A percentile compares a stretch with the other conserved stretches of the same genome.
phyloP scores from a whole-genome alignment of 2,797 vertebrate species.

The Danio aesculapii region DNA sequence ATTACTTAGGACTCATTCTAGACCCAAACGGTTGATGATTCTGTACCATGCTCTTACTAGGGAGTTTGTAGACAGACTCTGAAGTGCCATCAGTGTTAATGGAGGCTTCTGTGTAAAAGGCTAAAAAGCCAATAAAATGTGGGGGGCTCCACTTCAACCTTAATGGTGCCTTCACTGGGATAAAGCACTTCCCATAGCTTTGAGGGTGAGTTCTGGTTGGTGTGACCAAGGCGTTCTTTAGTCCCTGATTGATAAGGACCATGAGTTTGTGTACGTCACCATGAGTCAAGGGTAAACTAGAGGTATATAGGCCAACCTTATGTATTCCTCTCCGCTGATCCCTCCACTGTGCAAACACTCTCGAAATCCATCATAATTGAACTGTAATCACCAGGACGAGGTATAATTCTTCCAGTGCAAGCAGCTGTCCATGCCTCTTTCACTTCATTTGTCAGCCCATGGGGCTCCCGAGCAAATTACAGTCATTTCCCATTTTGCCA shows the following conservation, averaged over 20 bases:
- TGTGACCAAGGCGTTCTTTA: constrained; percentile 62
- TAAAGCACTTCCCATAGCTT: constrained; percentile 72
- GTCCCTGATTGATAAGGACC: constrained; percentile 30
- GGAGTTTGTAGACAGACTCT: constrained; percentile 54
- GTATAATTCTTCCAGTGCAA: constrained; percentile 24
- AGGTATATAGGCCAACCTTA: constrained; percentile 16
- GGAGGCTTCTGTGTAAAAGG: constrained; percentile 54
- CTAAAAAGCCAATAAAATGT: constrained; percentile 62
- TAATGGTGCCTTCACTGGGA: constrained; percentile 81
- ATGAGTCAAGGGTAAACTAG: constrained; percentile 54
- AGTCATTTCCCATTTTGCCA: constrained; percentile 33
- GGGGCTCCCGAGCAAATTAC: constrained; percentile 36
- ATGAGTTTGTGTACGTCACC: constrained; percentile 34
- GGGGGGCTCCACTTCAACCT: constrained; percentile 77
- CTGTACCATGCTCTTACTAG: constrained; percentile 25
- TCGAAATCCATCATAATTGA: constrained; percentile 42
- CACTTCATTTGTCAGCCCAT: constrained; percentile 26
- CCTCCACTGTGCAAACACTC: constrained; percentile 21
- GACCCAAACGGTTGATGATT: constrained; percentile 57
- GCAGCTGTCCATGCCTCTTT: constrained; percentile 8
- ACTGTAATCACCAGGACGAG: constrained; percentile 14
- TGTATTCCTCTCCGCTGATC: constrained; percentile 24
- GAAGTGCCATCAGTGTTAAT: constrained; percentile 62
- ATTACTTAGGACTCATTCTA: constrained; percentile 50
- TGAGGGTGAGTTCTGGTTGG: constrained; percentile 76